Conservation (phyloP, 2,797 vertebrate species). For the Anomalospiza imberbis region DNA sequence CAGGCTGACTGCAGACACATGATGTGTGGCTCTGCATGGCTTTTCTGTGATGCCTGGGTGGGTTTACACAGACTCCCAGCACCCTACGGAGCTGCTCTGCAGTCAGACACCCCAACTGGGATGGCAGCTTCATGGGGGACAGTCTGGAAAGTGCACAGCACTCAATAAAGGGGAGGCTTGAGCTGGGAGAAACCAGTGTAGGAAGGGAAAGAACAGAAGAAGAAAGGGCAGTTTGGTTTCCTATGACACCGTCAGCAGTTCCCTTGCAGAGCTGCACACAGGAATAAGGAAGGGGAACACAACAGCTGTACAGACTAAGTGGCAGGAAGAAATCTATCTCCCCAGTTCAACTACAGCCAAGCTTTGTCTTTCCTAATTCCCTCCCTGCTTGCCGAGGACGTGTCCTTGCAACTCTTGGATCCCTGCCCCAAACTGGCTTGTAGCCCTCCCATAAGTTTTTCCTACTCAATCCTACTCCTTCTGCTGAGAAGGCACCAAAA, state of each 20-base stretch:
- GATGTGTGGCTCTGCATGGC: background rate
- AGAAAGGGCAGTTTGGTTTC: background rate
- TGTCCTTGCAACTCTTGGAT: background rate
- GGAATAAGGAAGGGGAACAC: background rate
- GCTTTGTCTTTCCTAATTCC: background rate
- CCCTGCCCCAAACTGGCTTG: fast-evolving
- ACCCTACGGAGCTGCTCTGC: fast-evolving
- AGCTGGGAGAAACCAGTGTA: fast-evolving
- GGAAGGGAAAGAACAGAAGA: background rate
- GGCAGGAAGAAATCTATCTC: background rate
- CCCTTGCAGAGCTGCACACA: background rate
- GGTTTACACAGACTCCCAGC: background rate
- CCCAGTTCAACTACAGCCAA: background rate
- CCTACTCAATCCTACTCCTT: background rate
- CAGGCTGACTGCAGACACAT: background rate
- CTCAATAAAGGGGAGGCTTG: background rate
- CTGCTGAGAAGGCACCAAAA: background rate
- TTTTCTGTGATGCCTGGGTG: background rate
- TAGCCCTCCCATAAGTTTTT: background rate
- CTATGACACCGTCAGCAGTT: fast-evolving
- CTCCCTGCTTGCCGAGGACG: background rate
- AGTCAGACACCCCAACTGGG: background rate
- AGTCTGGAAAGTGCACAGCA: fast-evolving
- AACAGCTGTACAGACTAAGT: background rate
- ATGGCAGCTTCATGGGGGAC: fast-evolving